Conservation (phyloP, 1,140 invertebrate species). For the Papilio machaon region DNA sequence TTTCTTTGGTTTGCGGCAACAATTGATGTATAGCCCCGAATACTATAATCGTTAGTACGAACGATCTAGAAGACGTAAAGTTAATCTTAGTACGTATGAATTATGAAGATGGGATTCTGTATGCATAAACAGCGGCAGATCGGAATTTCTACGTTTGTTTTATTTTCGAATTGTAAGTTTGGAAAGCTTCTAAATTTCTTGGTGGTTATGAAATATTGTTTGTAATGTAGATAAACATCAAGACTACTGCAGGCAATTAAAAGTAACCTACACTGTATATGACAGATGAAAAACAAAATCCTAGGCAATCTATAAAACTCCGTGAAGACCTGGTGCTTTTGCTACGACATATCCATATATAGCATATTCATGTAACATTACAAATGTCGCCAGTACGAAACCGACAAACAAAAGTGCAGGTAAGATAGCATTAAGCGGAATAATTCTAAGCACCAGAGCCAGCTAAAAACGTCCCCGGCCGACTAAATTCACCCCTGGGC, state of each 20-base stretch:
- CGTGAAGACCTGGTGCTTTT: too few relatives aligned
- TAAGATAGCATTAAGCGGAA: constrained; percentile 23
- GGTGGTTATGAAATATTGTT: not conserved
- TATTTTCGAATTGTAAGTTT: not conserved
- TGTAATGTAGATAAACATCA: not conserved
- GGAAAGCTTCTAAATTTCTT: not conserved
- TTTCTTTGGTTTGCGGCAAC: constrained; percentile 9
- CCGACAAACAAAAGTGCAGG: constrained; percentile 26
- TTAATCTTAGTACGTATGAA: constrained; percentile 5
- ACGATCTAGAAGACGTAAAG: constrained; percentile 27
- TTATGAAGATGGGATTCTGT: constrained; percentile 13
- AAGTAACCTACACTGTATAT: too few relatives aligned
- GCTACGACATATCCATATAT: too few relatives aligned
- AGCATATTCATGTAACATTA: not conserved
- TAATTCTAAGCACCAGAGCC: constrained; percentile 1
- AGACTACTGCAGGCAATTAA: too few relatives aligned
- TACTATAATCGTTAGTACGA: not conserved
- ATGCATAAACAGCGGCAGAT: not conserved
- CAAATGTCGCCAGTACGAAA: not conserved
- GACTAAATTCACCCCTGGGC: constrained; percentile 31
- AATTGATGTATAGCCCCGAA: not conserved
- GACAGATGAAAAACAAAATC: too few relatives aligned
- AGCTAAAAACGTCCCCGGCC: constrained; percentile 49
- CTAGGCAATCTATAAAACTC: too few relatives aligned
- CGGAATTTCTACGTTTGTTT: constrained; percentile 6